These are phyloP conservation scores for Plotosus lineatus DNA, from an alignment of 2,113 vertebrate species.

Conservation along the genomic window DNA sequence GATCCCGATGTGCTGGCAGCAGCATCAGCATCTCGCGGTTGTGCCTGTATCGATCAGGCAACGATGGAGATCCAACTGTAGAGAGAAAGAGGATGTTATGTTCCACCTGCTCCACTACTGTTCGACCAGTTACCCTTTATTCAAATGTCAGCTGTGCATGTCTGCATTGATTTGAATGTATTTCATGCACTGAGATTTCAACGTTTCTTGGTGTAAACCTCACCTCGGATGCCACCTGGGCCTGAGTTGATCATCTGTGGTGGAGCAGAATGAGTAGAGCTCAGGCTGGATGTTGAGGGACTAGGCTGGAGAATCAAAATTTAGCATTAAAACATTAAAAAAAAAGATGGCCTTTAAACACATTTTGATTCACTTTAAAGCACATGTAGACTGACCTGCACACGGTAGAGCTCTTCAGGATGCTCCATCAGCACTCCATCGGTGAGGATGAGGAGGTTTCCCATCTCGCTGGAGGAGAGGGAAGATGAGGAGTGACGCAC, in stretches of 20 bases:
- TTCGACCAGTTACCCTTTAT: neutral
- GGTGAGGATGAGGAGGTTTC: slow-evolving; percentile 86
- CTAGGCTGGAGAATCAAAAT: slow-evolving; percentile 78
- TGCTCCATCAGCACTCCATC: slow-evolving; percentile 85
- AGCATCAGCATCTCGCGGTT: slow-evolving; percentile 91
- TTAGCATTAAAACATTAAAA: neutral
- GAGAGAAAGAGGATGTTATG: neutral
- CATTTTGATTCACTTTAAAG: neutral
- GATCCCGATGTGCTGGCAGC: slow-evolving; percentile 86
- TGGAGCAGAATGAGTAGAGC: slow-evolving; percentile 94
- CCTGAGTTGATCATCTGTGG: slow-evolving; percentile 94
- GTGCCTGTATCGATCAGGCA: slow-evolving; percentile 93
- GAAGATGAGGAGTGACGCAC: slow-evolving; percentile 89
- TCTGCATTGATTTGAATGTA: neutral
- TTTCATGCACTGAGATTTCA: neutral
- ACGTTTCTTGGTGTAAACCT: slow-evolving; percentile 37
- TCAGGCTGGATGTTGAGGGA: slow-evolving; percentile 94
- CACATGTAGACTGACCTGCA: slow-evolving; percentile 80
- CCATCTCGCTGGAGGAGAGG: slow-evolving; percentile 88
- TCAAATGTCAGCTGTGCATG: neutral
- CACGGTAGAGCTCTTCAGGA: slow-evolving; percentile 89
- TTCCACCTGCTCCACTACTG: neutral
- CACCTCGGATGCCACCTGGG: slow-evolving; percentile 90
- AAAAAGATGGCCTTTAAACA: neutral
- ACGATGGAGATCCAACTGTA: slow-evolving; percentile 87